Evolutionary conservation across 2,888 invertebrate genomes (phyloP), one percentile per base, ranked within the genome.

Genomic region (Tenodera sinensis): DNA sequence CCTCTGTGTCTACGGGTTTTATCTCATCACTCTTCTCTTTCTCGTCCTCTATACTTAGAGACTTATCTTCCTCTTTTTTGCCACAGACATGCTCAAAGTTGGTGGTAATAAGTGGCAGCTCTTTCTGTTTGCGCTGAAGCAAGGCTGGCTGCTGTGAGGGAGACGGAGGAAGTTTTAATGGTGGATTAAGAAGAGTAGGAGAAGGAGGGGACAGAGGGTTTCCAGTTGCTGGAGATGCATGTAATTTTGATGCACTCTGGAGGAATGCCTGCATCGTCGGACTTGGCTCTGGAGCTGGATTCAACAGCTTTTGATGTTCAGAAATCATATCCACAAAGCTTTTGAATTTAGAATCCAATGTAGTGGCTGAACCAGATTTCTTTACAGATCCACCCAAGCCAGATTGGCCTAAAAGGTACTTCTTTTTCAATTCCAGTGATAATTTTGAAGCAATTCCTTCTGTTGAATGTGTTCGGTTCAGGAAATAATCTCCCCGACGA

Each of bases 401-500:
- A 0, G 95, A 94, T 91, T 96, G 96, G 0, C 97, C 97, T 20
- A 98, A 94, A 28, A 98, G 94, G 93, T 98, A 98, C 90, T 96
- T 96, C 92, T 97, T 96, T 92, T 98, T 98, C 84, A 98, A 94
- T 93, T 98, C 98, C 88, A 98, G 94, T 28, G 98, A 97, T 89
- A 97, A 96, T 93, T 97, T 97, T 27, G 97, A 97, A 20, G 98
- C 98, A 89, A 98, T 96, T 28, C 97, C 97, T 92, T 97, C 97
- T 1, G 97, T 97, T 91, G 97, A 97, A 90, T 97, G 96, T 0
- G 97, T 97, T 92, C 97, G 95, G 92, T 96, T 97, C 83, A 98
- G 94, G 83, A 97, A 94, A 92, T 97, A 97, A 91, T 97, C 97
- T n/a, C 96, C 96, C 25, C 95, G 94, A 7, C 95, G 94, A 0